Evolutionary conservation across 2,113 vertebrate species (phyloP), one percentile per base, ranked within the genome.

Genomic region (Vulpes lagopus): DNA sequence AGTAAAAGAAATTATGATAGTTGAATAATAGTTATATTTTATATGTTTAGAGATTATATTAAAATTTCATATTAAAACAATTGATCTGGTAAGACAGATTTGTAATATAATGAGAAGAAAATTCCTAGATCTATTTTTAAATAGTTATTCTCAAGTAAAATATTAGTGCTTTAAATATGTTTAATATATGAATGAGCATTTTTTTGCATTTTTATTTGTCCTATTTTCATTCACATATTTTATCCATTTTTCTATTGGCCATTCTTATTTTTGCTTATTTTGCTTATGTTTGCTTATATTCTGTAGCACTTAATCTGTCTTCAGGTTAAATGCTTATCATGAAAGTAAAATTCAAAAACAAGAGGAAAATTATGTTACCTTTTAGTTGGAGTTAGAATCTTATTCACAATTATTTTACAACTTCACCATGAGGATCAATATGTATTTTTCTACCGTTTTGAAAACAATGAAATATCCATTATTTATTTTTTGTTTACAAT

Each of bases 391-490:
- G 0, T 76, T 64, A 83, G 30, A 49, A 51, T 74, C 14, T 81
- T 84, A 57, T 59, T 10, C 1, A 71, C 69, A 80, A 88, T 88
- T 96, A 94, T 83, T 87, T 73, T 79, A 30, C 6, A 83, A 25
- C 32, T 59, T 94, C 25, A 49, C 19, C 27, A 67, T 23, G 25
- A 38, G 4, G 5, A 67, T 87, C 14, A 74, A 8, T 85, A 3
- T 27, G 8, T 43, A 91, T 89, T 83, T 67, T 15, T 9, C 11
- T 83, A 62, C 88, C 32, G 73, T 74, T 84, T 71, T 35, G 53
- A 32, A 93, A 80, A 88, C 5, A 20, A 89, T 96, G 15, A 83
- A 93, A 85, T 74, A 85, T 69, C 96, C 27, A 55, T 74, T 74
- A 49, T 60, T 64, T 60, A 22, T 82, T 57, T 80, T 78, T 78